phyloP scores from a whole-genome alignment of 2,888 invertebrate genomes.

The Phragmatobia fuliginosa region DNA sequence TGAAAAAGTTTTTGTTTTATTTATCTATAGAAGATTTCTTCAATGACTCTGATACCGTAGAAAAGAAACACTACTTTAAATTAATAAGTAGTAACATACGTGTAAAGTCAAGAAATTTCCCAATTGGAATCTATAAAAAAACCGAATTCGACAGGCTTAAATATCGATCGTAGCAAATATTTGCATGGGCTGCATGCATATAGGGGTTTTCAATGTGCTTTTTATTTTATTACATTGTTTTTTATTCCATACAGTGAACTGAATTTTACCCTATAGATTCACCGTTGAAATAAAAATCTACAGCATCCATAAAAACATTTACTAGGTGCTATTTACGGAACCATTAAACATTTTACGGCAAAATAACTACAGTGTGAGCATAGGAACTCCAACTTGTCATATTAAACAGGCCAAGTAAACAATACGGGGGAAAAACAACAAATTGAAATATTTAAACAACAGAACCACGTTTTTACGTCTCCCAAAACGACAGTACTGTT shows the following conservation, averaged over 20 bases:
- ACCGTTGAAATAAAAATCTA: conserved; percentile 10
- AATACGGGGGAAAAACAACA: conserved; percentile 35
- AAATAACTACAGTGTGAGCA: conserved; percentile 32
- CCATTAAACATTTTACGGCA: conserved; percentile 37
- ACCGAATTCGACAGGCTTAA: too few relatives aligned
- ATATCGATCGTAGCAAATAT: too few relatives aligned
- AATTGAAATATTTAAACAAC: conserved; percentile 45
- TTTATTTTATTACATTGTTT: not conserved
- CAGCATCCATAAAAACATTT: conserved; percentile 36
- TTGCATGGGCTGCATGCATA: not conserved
- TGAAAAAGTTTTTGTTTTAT: too few relatives aligned
- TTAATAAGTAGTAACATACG: not conserved
- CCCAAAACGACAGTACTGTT: conserved; percentile 30
- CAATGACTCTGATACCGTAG: not conserved
- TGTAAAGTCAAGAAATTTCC: not conserved
- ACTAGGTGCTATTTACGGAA: conserved; percentile 24
- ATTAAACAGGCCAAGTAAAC: conserved; percentile 35
- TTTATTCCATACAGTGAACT: not conserved
- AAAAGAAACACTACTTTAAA: not conserved
- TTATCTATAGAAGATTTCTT: not conserved
- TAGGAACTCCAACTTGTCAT: conserved; percentile 27
- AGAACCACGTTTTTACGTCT: conserved; percentile 45
- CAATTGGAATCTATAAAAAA: not conserved
- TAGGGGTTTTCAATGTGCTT: not conserved
- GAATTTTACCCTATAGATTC: not conserved